phyloP scores from a whole-genome alignment of 2,888 invertebrate genomes.

The Perithous albicinctus region DNA sequence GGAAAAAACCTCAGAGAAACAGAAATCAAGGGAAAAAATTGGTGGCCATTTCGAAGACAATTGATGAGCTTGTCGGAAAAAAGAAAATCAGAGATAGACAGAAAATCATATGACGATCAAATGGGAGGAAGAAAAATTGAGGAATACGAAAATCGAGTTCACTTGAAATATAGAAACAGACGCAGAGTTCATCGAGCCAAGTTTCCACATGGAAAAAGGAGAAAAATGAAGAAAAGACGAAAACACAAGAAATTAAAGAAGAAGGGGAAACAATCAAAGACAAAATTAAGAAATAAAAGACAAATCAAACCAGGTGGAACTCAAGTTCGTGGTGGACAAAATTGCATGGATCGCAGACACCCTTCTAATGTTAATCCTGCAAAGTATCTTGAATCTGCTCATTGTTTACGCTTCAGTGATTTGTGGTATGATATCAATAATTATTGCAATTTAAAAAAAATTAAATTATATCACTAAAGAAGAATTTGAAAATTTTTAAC shows the following conservation, averaged over 20 bases:
- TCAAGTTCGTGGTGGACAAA: slow-evolving; percentile 85
- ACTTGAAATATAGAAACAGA: slow-evolving; percentile 44
- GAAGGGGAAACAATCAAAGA: slow-evolving; percentile 32
- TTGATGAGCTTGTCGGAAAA: slow-evolving; percentile 53
- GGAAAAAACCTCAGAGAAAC: slow-evolving; percentile 11
- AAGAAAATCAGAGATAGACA: slow-evolving; percentile 31
- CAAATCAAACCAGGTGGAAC: slow-evolving; percentile 70
- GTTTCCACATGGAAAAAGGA: slow-evolving; percentile 27
- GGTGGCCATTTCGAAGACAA: slow-evolving; percentile 67
- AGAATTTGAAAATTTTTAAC: no score
- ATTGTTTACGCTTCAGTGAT: slow-evolving; percentile 86
- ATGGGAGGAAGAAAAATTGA: slow-evolving; percentile 6
- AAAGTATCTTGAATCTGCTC: slow-evolving; percentile 85
- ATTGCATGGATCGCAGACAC: slow-evolving; percentile 83
- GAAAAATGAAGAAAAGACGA: slow-evolving; percentile 46
- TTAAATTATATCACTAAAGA: not conserved
- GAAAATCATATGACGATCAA: slow-evolving; percentile 32
- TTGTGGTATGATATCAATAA: slow-evolving; percentile 81
- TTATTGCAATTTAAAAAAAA: not conserved
- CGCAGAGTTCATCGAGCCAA: slow-evolving; percentile 49
- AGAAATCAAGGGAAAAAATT: slow-evolving; percentile 33
- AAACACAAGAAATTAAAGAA: slow-evolving; percentile 64
- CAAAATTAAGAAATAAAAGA: slow-evolving; percentile 61
- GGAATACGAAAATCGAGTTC: not conserved
- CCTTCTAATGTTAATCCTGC: slow-evolving; percentile 82